phyloP scores from a whole-genome alignment of 2,888 invertebrate species.

The Heteromyza rotundicornis region DNA sequence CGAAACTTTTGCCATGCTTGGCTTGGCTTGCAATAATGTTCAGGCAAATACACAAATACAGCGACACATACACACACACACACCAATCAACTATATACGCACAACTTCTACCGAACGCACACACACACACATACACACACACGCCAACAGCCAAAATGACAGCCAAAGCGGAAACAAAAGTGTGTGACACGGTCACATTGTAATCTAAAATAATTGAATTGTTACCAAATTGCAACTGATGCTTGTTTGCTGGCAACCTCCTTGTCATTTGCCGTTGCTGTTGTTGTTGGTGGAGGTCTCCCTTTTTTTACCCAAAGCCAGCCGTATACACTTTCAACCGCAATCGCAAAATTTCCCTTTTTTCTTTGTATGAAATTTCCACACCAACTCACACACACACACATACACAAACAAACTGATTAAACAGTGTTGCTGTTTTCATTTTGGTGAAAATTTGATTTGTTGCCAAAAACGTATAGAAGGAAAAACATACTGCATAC shows the following conservation, averaged over 20 bases:
- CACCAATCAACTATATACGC: no score
- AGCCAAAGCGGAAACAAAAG: constrained; percentile 52
- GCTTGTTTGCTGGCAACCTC: constrained; percentile 26
- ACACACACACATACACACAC: no score
- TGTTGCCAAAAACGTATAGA: neutral
- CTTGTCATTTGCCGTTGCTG: neutral
- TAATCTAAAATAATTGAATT: constrained; percentile 54
- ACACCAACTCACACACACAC: no score
- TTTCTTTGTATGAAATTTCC: no score
- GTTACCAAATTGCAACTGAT: constrained; percentile 54
- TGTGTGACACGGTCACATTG: constrained; percentile 48
- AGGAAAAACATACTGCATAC: no score
- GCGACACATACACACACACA: no score
- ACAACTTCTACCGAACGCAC: no score
- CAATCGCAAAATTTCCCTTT: constrained; percentile 29
- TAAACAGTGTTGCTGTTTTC: constrained; percentile 3
- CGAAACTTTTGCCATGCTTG: neutral
- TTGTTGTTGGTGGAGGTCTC: constrained; percentile 5
- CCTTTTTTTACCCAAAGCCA: no score
- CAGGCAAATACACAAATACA: neutral
- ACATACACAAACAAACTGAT: no score
- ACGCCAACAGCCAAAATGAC: constrained; percentile 30
- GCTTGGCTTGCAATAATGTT: neutral
- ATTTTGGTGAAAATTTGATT: neutral
- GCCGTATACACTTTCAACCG: constrained; percentile 25